phyloP scores from a whole-genome alignment of 2,113 vertebrate genomes.

The Corydoras maculifer region DNA sequence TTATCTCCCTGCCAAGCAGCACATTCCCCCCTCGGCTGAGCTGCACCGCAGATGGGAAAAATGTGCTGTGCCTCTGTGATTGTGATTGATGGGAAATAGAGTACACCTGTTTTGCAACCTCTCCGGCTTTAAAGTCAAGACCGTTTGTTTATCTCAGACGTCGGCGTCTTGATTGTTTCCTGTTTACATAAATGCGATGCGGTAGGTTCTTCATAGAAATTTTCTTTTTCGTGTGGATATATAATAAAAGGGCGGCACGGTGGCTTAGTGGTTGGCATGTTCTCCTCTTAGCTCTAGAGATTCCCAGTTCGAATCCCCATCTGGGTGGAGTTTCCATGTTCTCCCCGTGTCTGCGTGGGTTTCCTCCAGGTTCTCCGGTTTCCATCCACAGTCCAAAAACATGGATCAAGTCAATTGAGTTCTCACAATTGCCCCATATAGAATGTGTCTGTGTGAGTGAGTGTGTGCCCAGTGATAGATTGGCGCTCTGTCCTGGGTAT shows the following conservation, averaged over 20 bases:
- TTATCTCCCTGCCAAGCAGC: slow-evolving; percentile 37
- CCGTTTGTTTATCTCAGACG: slow-evolving; percentile 5
- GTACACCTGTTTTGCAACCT: slow-evolving; percentile 25
- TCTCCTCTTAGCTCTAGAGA: too few species aligned
- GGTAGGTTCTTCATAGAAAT: background rate
- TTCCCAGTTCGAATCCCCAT: too few species aligned
- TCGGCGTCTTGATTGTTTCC: slow-evolving; percentile 16
- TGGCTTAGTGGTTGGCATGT: too few species aligned
- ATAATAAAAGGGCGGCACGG: background rate
- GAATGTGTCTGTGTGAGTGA: too few species aligned
- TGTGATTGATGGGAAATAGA: slow-evolving; percentile 29
- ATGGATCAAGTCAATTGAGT: too few species aligned
- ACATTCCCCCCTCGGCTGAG: slow-evolving; percentile 31
- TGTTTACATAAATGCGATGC: slow-evolving; percentile 4
- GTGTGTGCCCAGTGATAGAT: too few species aligned
- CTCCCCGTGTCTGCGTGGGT: too few species aligned
- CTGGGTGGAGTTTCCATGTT: too few species aligned
- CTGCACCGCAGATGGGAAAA: slow-evolving; percentile 41
- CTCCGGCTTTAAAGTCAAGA: slow-evolving; percentile 12
- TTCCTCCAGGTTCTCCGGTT: too few species aligned
- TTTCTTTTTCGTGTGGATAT: background rate
- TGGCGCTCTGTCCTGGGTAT: too few species aligned
- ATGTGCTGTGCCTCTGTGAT: slow-evolving; percentile 33
- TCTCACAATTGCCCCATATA: too few species aligned
- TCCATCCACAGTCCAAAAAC: too few species aligned